These are phyloP conservation scores for Pachymerium ferrugineum DNA, from an alignment of 2,888 invertebrate species.

Conservation along the genomic window DNA sequence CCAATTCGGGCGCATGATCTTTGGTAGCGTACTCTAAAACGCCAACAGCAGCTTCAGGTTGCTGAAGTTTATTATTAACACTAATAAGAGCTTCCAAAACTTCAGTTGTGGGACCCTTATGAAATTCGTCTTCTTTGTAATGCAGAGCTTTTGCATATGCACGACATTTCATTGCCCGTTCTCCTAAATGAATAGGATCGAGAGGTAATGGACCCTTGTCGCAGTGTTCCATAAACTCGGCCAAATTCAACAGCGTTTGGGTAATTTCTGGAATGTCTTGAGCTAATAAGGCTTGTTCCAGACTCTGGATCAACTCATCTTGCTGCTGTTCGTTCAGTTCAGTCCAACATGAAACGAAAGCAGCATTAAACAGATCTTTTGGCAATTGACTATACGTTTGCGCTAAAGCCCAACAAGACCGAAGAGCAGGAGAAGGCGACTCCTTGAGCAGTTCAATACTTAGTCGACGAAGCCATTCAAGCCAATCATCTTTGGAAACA, in stretches of 20 bases:
- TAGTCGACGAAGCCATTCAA: conserved; percentile 89
- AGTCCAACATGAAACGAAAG: conserved; percentile 98
- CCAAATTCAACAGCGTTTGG: conserved; percentile 91
- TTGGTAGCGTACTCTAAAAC: conserved; percentile 79
- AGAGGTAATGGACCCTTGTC: conserved; percentile 89
- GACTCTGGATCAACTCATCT: conserved; percentile 73
- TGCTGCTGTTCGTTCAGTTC: conserved; percentile 77
- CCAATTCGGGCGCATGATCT: conserved; percentile 59
- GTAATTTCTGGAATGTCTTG: conserved; percentile 94
- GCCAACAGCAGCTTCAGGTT: conserved; percentile 96
- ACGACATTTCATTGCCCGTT: conserved; percentile 90
- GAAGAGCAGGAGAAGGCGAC: conserved; percentile 88
- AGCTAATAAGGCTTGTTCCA: conserved; percentile 83
- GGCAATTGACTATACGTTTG: conserved; percentile 94
- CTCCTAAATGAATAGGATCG: conserved; percentile 77
- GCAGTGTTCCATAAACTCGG: conserved; percentile 99
- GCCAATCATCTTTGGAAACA: conserved; percentile 97
- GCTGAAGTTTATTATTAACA: conserved; percentile 97
- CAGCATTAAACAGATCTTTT: conserved; percentile 93
- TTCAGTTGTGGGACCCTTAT: conserved; percentile 70
- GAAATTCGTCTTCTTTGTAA: conserved; percentile 91
- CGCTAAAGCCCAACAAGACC: conserved; percentile 85
- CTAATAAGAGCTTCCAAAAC: conserved; percentile 86
- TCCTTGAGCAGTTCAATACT: conserved; percentile 90
- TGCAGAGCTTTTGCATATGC: conserved; percentile 75